Conservation (phyloP, 64 coral and sea anemone species). For the Pocillopora damicornis region DNA sequence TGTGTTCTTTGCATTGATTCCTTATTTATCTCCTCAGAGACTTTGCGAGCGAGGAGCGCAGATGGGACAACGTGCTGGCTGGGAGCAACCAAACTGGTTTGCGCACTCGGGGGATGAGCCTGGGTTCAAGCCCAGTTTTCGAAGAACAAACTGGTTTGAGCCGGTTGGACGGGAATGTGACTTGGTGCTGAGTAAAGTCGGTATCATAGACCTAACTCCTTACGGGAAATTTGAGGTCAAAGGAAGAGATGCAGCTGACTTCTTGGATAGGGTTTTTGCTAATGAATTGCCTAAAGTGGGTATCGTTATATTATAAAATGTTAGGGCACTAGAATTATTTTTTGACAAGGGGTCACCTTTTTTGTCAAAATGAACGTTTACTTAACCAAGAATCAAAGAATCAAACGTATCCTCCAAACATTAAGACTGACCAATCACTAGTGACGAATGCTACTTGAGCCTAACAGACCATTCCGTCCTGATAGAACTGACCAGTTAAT, state of each 20-base stretch:
- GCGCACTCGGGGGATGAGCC: slow-evolving; percentile 53
- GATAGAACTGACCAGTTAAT: no score
- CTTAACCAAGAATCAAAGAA: no score
- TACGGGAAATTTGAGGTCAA: slow-evolving; percentile 70
- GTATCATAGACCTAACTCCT: slow-evolving; percentile 69
- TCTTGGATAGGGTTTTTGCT: slow-evolving; percentile 64
- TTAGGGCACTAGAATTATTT: no score
- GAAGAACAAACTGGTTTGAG: slow-evolving; percentile 79
- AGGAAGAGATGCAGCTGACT: slow-evolving; percentile 51
- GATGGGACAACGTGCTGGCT: slow-evolving; percentile 35
- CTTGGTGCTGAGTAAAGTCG: slow-evolving; percentile 66
- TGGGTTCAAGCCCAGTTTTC: slow-evolving; percentile 65
- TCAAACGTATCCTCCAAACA: no score
- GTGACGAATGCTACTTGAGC: no score
- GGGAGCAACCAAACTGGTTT: slow-evolving; percentile 65
- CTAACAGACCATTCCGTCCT: no score
- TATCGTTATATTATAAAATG: neutral
- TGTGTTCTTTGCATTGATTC: neutral
- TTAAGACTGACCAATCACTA: no score
- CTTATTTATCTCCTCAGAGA: slow-evolving; percentile 9
- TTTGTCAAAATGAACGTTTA: no score
- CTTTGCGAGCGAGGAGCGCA: slow-evolving; percentile 21
- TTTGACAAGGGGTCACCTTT: no score
- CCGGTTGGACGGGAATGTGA: slow-evolving; percentile 69
- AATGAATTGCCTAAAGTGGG: slow-evolving; percentile 80